Base-by-base conservation (phyloP, 1,140 invertebrate genomes). In the Andrena cerasifolii region DNA sequence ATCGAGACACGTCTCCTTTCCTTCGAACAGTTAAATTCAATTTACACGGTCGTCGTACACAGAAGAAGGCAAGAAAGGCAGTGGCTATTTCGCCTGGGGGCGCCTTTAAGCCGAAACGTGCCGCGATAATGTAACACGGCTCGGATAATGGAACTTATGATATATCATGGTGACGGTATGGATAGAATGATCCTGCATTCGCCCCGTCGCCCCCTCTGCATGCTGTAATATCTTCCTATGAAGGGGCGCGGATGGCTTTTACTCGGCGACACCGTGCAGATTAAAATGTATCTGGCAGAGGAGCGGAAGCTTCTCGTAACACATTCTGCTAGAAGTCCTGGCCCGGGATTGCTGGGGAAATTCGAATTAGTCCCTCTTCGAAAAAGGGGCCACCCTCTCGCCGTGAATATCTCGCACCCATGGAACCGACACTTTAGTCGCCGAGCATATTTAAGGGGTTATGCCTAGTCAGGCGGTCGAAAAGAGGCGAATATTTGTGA, bases 61-160 rank as follows among this genome's bases (percentile, higher is more conserved):
- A 62, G 66, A 74, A 76, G 71, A 7, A 33, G 49, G 47, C 59
- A 59, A 84, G 82, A 62, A 80, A 72, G 56, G 83, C 68, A 56
- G 43, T 58, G 85, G 85, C 83, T 82, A 88, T 88, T 88, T 80
- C 82, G 78, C 79, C 80, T 84, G 81, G 86, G 75, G 76, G 78
- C 79, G 74, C 79, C 86, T 87, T 86, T 87, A 87, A 87, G 84
- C 82, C 76, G 80, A 86, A 84, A 88, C 85, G 85, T 87, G 84
- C 79, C 66, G 56, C 79, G 86, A 88, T 87, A 88, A 87, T 88
- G 85, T 87, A 87, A 87, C 84, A 78, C 76, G 78, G 83, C 31
- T 49, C 59, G 68, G 82, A 70, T 88, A 88, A 88, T 88, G 84
- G 86, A 86, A 87, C 87, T 88, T 87, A 88, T 86, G 85, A 88